phyloP scores from a whole-genome alignment of 30 jellyfish, hydroid and myxozoan species.

The Sanderia malayensis region DNA sequence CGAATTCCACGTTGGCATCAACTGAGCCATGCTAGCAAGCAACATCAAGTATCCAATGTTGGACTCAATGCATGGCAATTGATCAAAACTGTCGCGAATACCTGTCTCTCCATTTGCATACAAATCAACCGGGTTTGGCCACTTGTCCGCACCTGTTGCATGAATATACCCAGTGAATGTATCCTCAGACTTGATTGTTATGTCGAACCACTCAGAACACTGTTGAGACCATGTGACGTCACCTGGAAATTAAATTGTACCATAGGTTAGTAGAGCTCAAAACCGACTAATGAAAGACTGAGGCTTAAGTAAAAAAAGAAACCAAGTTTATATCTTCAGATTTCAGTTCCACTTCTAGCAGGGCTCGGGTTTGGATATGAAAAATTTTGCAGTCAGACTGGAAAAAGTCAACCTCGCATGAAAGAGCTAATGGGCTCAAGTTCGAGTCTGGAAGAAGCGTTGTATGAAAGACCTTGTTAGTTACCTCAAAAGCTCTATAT shows the following conservation, averaged over 20 bases:
- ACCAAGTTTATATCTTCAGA: too few relatives aligned
- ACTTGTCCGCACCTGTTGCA: slow-evolving; percentile 5
- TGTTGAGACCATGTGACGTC: slow-evolving; percentile 58
- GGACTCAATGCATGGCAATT: slow-evolving; percentile 71
- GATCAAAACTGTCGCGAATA: slow-evolving; percentile 2
- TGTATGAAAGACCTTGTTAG: too few relatives aligned
- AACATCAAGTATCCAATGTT: slow-evolving; percentile 71
- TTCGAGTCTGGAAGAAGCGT: too few relatives aligned
- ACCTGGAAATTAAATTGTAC: slow-evolving; percentile 14
- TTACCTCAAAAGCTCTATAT: too few relatives aligned
- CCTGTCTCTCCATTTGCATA: slow-evolving; percentile 36
- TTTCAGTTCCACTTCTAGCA: too few relatives aligned
- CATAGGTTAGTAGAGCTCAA: not conserved
- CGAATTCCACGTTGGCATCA: slow-evolving; percentile 14
- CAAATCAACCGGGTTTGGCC: slow-evolving; percentile 54
- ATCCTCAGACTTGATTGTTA: slow-evolving; percentile 41
- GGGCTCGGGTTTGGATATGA: too few relatives aligned
- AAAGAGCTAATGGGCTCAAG: too few relatives aligned
- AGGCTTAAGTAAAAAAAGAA: too few relatives aligned
- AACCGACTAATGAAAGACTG: too few relatives aligned
- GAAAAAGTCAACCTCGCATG: too few relatives aligned
- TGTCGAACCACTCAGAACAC: slow-evolving; percentile 60
- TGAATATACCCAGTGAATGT: slow-evolving; percentile 56
- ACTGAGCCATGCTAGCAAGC: slow-evolving; percentile 54
- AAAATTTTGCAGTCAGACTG: too few relatives aligned